Base-by-base conservation (phyloP, 1,140 invertebrate species). In the Caenorhabditis briggsae region DNA sequence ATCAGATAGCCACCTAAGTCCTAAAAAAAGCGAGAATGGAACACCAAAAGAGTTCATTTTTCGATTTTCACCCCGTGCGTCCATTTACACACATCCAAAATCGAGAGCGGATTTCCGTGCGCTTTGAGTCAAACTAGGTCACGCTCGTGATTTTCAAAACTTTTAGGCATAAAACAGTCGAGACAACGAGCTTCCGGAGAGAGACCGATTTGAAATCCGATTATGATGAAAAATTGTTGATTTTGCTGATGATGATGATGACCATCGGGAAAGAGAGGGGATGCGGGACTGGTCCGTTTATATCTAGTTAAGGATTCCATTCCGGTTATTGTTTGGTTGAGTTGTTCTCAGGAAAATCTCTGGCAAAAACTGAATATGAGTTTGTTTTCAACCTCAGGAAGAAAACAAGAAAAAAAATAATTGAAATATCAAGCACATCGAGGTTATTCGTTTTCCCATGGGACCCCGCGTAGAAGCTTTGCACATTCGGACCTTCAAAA, bases 71-170 rank as follows among this genome's bases (percentile, higher is more conserved):
- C 46, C 70, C 70, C 70, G 64, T 70, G 64, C 46, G 33, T 33
- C 33, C 33, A 33, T 33, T 41, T n/a, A 78, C 33, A 50, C n/a
- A 50, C 43, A 23, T 50, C 43, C 70, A 78, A 78, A 78, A 78
- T 78, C 70, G 70, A 78, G 70, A 78, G 70, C 70, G 70, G 70
- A 78, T 78, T 78, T 78, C 70, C 70, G 70, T 46, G 70, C 70
- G 70, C 70, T 78, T 78, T 50, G 70, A 78, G 9, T 78, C 70
- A 50, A 78, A 78, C 46, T 78, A 78, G 70, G 70, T 78, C 70
- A 78, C 70, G 70, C 70, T 78, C 70, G 70, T 78, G 70, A 78
- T 78, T 78, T 78, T 78, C 70, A 78, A 78, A 20, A 78, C 70
- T 78, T 78, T 78, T 78, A 78, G 70, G 70, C 70, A 78, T 78